Evolutionary conservation across 2,113 vertebrate species (phyloP).

Genomic region (Gallinago undulata): DNA sequence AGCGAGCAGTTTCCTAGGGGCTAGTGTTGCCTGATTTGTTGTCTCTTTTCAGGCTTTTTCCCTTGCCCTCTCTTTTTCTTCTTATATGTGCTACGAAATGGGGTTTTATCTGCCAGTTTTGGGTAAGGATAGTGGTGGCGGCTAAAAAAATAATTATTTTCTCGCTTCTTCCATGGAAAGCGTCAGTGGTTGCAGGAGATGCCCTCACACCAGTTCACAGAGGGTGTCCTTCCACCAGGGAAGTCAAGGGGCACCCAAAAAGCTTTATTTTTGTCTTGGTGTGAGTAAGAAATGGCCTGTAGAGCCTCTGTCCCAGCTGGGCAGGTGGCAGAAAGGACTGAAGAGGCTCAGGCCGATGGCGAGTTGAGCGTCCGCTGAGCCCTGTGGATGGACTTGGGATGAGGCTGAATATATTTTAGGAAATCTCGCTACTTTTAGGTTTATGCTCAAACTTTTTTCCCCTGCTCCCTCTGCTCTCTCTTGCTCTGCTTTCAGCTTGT

Average conservation of each 20-base stretch:
- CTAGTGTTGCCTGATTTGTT: not conserved
- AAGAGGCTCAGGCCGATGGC: not conserved
- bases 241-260: not conserved
- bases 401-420: not conserved
- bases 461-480: not conserved
- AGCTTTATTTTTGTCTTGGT: not conserved
- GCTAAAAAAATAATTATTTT: not conserved
- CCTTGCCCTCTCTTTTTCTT: not conserved
- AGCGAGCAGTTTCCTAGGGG: not conserved
- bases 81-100: not conserved
- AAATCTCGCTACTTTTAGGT: not conserved
- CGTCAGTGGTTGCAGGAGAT: not conserved
- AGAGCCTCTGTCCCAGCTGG: not conserved
- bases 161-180: not conserved
- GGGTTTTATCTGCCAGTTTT: not conserved
- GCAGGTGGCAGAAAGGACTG: not conserved
- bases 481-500: not conserved
- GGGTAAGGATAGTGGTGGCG: not conserved
- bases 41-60: not conserved
- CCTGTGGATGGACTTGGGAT: not conserved
- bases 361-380: not conserved
- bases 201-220: not conserved
- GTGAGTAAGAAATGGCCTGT: not conserved
- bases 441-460: not conserved
- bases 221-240: not conserved